Evolutionary conservation across 2,888 invertebrate species (phyloP).

Genomic region (Chrysolina americana): DNA sequence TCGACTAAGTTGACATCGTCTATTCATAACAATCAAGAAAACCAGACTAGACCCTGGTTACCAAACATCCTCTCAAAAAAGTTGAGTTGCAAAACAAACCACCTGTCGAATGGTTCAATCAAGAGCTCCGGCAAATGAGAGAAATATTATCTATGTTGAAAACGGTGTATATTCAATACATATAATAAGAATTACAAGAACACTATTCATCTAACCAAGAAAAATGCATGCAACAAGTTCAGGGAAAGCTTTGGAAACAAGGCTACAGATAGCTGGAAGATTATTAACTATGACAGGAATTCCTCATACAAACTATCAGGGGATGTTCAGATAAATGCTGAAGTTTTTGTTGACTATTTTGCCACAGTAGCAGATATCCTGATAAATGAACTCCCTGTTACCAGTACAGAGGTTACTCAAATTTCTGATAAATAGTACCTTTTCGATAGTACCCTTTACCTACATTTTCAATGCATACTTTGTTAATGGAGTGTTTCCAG

Average conservation of each 20-base stretch:
- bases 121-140: slow-evolving; percentile 21
- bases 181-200: too few relatives aligned
- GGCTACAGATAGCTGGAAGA: slow-evolving; percentile 8
- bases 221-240: too few relatives aligned
- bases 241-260: neutral
- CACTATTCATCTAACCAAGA: neutral
- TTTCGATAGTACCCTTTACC: neutral
- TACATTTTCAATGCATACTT: slow-evolving; percentile 5
- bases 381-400: neutral
- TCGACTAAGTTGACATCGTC: slow-evolving; percentile 10
- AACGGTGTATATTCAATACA: too few relatives aligned
- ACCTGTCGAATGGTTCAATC: slow-evolving; percentile 18
- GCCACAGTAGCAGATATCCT: slow-evolving; percentile 16
- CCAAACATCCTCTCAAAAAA: slow-evolving; percentile 14
- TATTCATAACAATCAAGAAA: slow-evolving; percentile 18
- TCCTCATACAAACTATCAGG: neutral
- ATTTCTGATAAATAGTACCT: neutral
- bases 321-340: too few relatives aligned
- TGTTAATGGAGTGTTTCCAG: neutral
- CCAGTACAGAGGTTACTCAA: neutral
- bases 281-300: slow-evolving; percentile 6
- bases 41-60: too few relatives aligned
- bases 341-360: slow-evolving; percentile 12
- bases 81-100: neutral
- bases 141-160: too few relatives aligned